These are phyloP conservation scores for Amphimallon solstitiale DNA, from an alignment of 2,888 invertebrate genomes.

Conservation along the genomic window DNA sequence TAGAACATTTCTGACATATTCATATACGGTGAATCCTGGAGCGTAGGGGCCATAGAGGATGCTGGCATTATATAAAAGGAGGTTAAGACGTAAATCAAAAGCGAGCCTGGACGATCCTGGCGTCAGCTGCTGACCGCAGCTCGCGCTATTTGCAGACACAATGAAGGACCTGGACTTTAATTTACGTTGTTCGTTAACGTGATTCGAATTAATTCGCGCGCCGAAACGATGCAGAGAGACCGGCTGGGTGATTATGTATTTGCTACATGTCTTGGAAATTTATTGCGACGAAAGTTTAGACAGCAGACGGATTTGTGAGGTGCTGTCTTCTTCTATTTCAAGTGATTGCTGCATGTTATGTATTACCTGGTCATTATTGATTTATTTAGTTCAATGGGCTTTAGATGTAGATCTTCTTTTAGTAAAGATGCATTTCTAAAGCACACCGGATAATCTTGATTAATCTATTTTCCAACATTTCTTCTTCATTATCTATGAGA, in stretches of 20 bases:
- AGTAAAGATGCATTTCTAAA: no score
- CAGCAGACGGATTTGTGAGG: slow-evolving; percentile 47
- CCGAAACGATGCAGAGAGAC: slow-evolving; percentile 43
- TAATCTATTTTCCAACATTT: no score
- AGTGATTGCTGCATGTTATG: neutral
- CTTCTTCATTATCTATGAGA: no score
- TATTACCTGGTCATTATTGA: neutral
- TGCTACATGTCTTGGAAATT: slow-evolving; percentile 61
- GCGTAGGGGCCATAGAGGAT: slow-evolving; percentile 43
- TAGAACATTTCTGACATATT: slow-evolving; percentile 53
- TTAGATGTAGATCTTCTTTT: neutral
- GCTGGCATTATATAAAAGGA: slow-evolving; percentile 69
- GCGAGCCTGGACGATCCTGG: slow-evolving; percentile 57
- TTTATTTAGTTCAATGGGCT: neutral
- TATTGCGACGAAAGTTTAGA: slow-evolving; percentile 54
- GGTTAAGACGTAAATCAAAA: slow-evolving; percentile 71
- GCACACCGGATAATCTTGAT: no score
- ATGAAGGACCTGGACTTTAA: slow-evolving; percentile 58
- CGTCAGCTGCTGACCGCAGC: slow-evolving; percentile 61
- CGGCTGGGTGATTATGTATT: slow-evolving; percentile 60
- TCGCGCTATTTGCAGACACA: slow-evolving; percentile 56
- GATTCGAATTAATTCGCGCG: slow-evolving; percentile 62
- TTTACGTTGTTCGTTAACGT: slow-evolving; percentile 63
- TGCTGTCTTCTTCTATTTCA: slow-evolving; percentile 38
- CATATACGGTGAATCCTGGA: slow-evolving; percentile 47